phyloP scores from a whole-genome alignment of 64 coral and sea anemone species.

The Stichodactyla mertensii region DNA sequence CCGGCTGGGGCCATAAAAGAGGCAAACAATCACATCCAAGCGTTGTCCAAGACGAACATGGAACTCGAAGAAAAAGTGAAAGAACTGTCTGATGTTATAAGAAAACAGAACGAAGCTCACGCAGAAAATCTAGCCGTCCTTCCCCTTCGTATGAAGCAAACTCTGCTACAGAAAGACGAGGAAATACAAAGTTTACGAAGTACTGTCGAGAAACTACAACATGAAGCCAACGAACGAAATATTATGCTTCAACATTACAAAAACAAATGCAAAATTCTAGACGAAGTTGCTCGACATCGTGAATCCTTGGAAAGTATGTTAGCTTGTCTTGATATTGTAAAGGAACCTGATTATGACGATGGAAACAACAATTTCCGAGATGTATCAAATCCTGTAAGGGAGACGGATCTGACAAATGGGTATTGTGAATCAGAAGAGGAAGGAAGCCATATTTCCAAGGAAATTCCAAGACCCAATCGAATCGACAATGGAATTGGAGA shows the following conservation, averaged over 20 bases:
- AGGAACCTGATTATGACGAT: slow-evolving; percentile 30
- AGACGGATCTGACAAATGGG: slow-evolving; percentile 44
- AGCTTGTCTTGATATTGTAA: slow-evolving; percentile 47
- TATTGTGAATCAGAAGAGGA: slow-evolving; percentile 8
- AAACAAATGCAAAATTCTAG: slow-evolving; percentile 59
- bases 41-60: slow-evolving; percentile 18
- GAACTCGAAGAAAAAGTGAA: slow-evolving; percentile 65
- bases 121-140: slow-evolving; percentile 57
- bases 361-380: not conserved
- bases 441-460: not conserved
- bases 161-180: slow-evolving; percentile 55
- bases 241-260: slow-evolving; percentile 29
- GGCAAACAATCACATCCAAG: slow-evolving; percentile 58
- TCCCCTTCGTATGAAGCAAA: slow-evolving; percentile 74
- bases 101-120: slow-evolving; percentile 50
- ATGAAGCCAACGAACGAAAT: slow-evolving; percentile 39
- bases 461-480: not conserved
- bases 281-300: slow-evolving; percentile 53
- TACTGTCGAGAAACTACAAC: slow-evolving; percentile 28
- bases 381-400: slow-evolving; percentile 9
- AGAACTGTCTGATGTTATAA: slow-evolving; percentile 35
- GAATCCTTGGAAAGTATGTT: slow-evolving; percentile 68
- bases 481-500: slow-evolving; percentile 5
- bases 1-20: slow-evolving; percentile 54
- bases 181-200: slow-evolving; percentile 54